Conservation (phyloP, 2,113 vertebrate genomes). For the Corythaeola cristata region DNA sequence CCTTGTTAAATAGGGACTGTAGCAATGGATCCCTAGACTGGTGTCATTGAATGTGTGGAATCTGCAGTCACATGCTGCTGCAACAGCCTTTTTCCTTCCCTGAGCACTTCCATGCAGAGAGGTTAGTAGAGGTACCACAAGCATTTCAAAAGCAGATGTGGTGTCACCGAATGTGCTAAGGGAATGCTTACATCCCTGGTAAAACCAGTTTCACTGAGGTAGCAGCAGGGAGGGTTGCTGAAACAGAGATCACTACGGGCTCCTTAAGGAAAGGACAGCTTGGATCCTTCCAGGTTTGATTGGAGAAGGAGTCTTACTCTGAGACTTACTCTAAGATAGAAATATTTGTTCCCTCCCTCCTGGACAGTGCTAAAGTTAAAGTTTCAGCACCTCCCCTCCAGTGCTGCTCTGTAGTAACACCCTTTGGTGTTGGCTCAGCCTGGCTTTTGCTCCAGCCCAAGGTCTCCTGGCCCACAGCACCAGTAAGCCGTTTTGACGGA, state of each 20-base stretch:
- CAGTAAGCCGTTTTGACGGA: not conserved
- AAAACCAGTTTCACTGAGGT: not conserved
- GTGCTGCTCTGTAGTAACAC: rapidly evolving
- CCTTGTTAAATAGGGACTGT: not conserved
- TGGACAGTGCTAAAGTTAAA: not conserved
- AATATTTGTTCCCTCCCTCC: not conserved
- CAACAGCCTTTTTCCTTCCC: not conserved
- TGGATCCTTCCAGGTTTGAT: not conserved
- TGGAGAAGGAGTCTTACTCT: not conserved
- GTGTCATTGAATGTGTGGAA: rapidly evolving
- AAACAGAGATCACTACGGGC: rapidly evolving
- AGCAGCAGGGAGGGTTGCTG: not conserved
- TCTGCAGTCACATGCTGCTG: not conserved
- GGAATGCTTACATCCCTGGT: not conserved
- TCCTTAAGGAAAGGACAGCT: not conserved
- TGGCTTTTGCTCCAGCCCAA: not conserved
- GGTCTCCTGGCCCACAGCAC: not conserved
- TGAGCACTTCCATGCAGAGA: rapidly evolving
- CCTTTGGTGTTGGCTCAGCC: not conserved
- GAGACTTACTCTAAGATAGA: rapidly evolving
- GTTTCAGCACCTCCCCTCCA: not conserved
- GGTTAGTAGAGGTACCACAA: not conserved
- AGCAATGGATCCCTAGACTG: not conserved
- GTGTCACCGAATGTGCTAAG: not conserved
- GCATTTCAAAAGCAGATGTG: not conserved